Base-by-base conservation (phyloP, 2,797 vertebrate genomes). In the Hippoglossus hippoglossus region DNA sequence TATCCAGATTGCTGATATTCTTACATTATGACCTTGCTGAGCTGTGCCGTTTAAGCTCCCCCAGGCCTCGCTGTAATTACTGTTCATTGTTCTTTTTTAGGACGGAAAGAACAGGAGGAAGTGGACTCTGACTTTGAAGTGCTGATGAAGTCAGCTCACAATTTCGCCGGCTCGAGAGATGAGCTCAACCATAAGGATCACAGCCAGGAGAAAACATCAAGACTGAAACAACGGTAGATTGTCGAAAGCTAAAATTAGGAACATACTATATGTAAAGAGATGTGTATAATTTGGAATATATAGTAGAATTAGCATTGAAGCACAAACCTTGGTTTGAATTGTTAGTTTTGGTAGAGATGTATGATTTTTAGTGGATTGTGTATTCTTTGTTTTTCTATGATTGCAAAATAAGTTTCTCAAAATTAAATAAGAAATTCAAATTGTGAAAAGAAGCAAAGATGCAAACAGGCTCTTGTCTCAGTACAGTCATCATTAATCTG, bases 181-280 rank as follows among this genome's bases (percentile, higher is more conserved):
- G 97, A 98, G 79, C 95, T 98, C 68, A 97, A 96, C 89, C 94
- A 98, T 80, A 99, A 98, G 87, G 97, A 99, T 90, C 96, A 96
- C 41, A 90, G 93, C 82, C 96, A 98, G 63, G 98, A 99, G 67
- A 99, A 98, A 75, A 96, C 97, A 36, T 97, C 97, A 66, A 96
- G 94, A 85, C 88, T 97, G 71, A 99, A 98, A 83, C 98, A 98
- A 84, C 95, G 97, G 98, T 97, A 76, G 63, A 82, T 90, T 75
- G 21, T 8, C 4, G 6, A 34, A 2, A 62, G 51, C 6, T 10
- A 5, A 61, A 52, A 22, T 15, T 28, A 47, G 15, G 1, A 75
- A 61, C 34, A 0, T 31, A 36, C 10, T 36, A 36, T 10, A 25
- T 54, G 15, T 25, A 16, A 56, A 58, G 2, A 41, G 21, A n/a